Conservation (phyloP, 2,888 invertebrate species). For the Drosophila vallismaia region DNA sequence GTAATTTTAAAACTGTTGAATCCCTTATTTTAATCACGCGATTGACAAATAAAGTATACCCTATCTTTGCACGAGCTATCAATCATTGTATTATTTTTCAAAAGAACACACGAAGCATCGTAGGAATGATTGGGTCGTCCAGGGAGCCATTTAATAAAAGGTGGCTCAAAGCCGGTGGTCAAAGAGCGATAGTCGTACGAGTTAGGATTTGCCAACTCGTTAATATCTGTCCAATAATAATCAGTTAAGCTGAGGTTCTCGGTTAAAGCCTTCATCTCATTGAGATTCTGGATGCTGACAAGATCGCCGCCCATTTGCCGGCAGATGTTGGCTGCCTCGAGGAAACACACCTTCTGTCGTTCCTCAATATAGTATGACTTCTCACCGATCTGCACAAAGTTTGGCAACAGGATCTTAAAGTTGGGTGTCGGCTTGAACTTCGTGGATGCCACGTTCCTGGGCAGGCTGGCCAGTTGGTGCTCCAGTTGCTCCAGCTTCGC, state of each 20-base stretch:
- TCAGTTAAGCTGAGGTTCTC: not conserved
- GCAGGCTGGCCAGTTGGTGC: not conserved
- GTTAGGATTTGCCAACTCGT: not conserved
- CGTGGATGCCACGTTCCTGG: not conserved
- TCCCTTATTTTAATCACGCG: not conserved
- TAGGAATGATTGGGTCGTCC: not conserved
- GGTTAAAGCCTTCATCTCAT: not conserved
- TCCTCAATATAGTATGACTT: conserved; percentile 23
- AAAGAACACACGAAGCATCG: not conserved
- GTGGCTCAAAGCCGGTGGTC: not conserved
- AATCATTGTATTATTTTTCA: not conserved
- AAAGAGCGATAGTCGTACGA: not conserved
- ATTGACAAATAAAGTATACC: not conserved
- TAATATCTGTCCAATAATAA: conserved; percentile 13
- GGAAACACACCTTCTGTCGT: not conserved
- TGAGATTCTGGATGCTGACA: not conserved
- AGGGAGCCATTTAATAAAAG: not conserved
- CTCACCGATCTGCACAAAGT: conserved; percentile 1
- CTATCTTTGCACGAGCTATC: not conserved
- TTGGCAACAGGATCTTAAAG: not conserved
- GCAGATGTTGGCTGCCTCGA: not conserved
- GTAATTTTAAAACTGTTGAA: too few species aligned
- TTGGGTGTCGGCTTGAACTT: not conserved
- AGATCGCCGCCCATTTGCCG: conserved; percentile 18
- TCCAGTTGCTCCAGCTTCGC: conserved; percentile 1